Percentiles rank a stretch among this genome's conserved stretches.
These are phyloP conservation scores for Argyra leucocephala DNA, from an alignment of 2,888 invertebrate species.

Conservation along the genomic window DNA sequence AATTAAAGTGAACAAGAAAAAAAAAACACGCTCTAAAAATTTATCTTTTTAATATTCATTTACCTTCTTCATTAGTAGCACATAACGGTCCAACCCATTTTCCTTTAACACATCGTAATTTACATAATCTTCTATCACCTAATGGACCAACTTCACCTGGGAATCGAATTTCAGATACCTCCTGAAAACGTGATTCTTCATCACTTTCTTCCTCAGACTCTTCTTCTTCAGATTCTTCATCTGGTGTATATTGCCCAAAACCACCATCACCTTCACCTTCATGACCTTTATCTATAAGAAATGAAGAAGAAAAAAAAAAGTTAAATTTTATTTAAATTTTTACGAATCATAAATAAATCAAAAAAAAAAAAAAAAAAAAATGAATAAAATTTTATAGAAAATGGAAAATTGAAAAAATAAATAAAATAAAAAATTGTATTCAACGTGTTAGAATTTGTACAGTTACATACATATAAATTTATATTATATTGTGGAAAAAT, in stretches of 20 bases:
- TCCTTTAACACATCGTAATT: slow-evolving; percentile 74
- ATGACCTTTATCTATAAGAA: slow-evolving; percentile 35
- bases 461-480: too few relatives aligned
- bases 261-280: slow-evolving; percentile 40
- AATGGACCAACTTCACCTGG: slow-evolving; percentile 67
- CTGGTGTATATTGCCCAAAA: slow-evolving; percentile 38
- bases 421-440: too few relatives aligned
- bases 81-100: slow-evolving; percentile 79
- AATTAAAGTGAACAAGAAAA: too few relatives aligned
- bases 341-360: too few relatives aligned
- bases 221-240: slow-evolving; percentile 38
- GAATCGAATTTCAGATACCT: slow-evolving; percentile 48
- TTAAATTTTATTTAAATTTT: too few relatives aligned
- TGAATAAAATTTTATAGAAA: too few relatives aligned
- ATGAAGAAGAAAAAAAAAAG: too few relatives aligned
- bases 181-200: slow-evolving; percentile 40
- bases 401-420: too few relatives aligned
- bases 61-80: slow-evolving; percentile 61
- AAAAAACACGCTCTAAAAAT: neutral
- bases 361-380: too few relatives aligned
- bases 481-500: too few relatives aligned
- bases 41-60: slow-evolving; percentile 29
- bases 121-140: slow-evolving; percentile 64
- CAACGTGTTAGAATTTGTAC: too few relatives aligned
- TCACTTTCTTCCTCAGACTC: slow-evolving; percentile 41